phyloP scores from a whole-genome alignment of 2,888 invertebrate genomes.

The Oegoconia quadripuncta region DNA sequence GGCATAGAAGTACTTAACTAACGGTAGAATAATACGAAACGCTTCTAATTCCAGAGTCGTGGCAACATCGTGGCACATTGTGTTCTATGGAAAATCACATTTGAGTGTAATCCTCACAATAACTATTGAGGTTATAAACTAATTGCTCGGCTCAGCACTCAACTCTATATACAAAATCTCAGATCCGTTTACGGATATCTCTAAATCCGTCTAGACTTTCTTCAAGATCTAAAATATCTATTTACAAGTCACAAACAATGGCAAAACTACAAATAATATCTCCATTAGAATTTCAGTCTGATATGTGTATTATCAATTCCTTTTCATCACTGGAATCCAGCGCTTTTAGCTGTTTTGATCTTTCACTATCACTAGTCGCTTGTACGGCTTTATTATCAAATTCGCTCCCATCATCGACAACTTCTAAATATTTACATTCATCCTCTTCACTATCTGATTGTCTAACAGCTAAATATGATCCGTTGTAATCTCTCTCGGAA shows the following conservation, averaged over 20 bases:
- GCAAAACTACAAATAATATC: constrained; percentile 7
- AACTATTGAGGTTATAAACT: no score
- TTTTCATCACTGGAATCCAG: constrained; percentile 29
- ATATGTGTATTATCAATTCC: constrained; percentile 29
- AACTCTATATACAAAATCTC: no score
- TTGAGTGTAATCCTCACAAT: no score
- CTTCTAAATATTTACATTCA: constrained; percentile 61
- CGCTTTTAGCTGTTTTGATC: constrained; percentile 30
- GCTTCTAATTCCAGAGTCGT: no score
- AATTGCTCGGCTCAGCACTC: no score
- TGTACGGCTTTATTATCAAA: constrained; percentile 32
- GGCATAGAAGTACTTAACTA: no score
- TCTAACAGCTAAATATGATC: constrained; percentile 39
- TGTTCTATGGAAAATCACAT: no score
- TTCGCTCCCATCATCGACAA: constrained; percentile 64
- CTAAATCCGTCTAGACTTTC: no score
- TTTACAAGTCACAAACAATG: neutral
- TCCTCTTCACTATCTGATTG: constrained; percentile 61
- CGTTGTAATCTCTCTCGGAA: constrained; percentile 31
- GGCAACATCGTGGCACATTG: no score
- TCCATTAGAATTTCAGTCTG: constrained; percentile 31
- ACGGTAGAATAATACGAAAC: no score
- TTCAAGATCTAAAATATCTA: no score
- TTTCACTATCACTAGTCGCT: constrained; percentile 19
- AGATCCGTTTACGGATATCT: no score